phyloP scores from a whole-genome alignment of 2,797 vertebrate genomes.

The Liparis tanakae region DNA sequence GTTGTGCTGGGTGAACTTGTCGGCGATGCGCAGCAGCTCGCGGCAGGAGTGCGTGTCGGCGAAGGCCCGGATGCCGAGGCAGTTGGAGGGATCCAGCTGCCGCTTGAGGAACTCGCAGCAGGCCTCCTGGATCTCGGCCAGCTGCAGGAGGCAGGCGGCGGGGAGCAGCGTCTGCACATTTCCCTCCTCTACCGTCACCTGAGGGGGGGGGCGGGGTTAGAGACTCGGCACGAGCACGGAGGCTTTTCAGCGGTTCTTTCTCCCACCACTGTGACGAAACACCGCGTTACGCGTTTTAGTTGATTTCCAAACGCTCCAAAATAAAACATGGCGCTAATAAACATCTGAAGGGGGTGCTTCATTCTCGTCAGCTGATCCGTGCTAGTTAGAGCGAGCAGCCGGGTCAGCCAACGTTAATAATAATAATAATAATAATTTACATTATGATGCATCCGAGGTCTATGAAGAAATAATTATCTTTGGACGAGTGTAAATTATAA shows the following conservation, averaged over 20 bases:
- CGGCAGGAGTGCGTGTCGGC: constrained; percentile 98
- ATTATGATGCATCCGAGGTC: too few species aligned
- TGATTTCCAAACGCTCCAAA: too few species aligned
- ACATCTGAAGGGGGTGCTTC: background rate
- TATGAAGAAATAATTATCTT: too few species aligned
- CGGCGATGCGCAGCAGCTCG: constrained; percentile 95
- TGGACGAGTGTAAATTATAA: too few species aligned
- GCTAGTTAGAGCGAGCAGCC: too few species aligned
- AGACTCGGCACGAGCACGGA: background rate
- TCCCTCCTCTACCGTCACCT: constrained; percentile 98
- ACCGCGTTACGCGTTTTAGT: background rate
- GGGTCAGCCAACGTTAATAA: too few species aligned
- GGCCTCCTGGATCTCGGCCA: constrained; percentile 98
- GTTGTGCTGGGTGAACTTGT: constrained; percentile 99
- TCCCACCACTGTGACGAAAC: background rate
- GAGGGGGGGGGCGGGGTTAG: background rate
- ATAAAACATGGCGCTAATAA: background rate
- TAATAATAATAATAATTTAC: too few species aligned
- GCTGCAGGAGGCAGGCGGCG: constrained; percentile 96
- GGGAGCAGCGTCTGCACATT: constrained; percentile 98
- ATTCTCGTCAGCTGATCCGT: too few species aligned
- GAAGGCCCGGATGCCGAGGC: constrained; percentile 97
- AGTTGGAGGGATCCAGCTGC: constrained; percentile 98
- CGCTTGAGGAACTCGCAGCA: constrained; percentile 98
- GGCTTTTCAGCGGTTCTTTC: background rate